Evolutionary conservation across 2,797 vertebrate genomes (phyloP), one percentile per base, ranked within the genome.

Genomic region (Leptodactylus fallax): DNA sequence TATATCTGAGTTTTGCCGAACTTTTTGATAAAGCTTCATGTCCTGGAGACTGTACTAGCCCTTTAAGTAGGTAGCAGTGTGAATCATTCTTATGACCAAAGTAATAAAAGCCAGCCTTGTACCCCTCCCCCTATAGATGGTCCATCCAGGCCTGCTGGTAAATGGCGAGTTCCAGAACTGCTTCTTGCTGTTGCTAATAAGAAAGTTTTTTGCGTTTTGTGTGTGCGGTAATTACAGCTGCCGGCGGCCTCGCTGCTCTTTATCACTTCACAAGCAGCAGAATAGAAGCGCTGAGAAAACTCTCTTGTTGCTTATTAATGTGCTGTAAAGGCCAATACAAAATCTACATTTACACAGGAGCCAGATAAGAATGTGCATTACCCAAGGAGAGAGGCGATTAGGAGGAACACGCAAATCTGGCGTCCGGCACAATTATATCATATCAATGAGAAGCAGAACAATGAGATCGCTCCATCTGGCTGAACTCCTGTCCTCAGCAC

Each of bases 291-390:
- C 81, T 11, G 36, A 53, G 58, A 71, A 79, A 79, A 55, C 53
- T 51, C 51, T 79, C 74, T 84, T 85, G 81, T 83, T 80, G 21
- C 76, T 78, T 84, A 88, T 88, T 88, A 88, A 88, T 84, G 87
- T 60, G 27, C 74, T 71, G 67, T 84, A 88, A 88, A 67, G 82
- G 53, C 76, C 87, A 69, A 71, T 69, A 71, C 58, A 88, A 79
- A 88, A 71, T 85, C 81, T 67, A 55, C 58, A 67, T 67, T 83
- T 83, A 56, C 81, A 83, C 74, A 80, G 74, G 19, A 47, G 76
- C 71, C 36, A 79, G 87, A 80, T 69, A 84, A 88, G 81, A 23
- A 77, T 49, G 53, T 56, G 65, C 21, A 72, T 65, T 55, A 58
- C n/a, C 79, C 78, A n/a, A 65, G 45, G 36, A 87, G 72, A 80